Conservation (phyloP, 2,797 vertebrate species). For the Enteromius fasciolatus region DNA sequence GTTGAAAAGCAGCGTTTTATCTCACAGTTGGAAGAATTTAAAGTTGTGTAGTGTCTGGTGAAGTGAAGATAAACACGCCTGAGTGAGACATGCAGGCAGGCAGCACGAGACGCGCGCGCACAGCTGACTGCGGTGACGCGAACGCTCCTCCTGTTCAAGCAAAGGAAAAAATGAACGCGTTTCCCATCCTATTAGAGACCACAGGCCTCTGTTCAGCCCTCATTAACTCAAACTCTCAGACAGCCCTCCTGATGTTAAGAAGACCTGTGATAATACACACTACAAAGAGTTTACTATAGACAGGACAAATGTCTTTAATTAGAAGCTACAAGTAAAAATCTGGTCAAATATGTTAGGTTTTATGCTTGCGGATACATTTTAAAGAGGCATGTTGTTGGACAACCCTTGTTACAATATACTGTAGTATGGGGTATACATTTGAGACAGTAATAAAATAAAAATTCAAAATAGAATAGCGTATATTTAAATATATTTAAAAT, state of each 20-base stretch:
- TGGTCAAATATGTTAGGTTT: not conserved
- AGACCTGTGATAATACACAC: not conserved
- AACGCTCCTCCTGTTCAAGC: constrained; percentile 3
- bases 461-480: not conserved
- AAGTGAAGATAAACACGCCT: constrained; percentile 9
- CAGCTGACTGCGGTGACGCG: constrained; percentile 53
- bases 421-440: not conserved
- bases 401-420: not conserved
- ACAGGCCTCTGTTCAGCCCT: not conserved
- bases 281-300: not conserved
- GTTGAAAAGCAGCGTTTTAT: not conserved
- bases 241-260: not conserved
- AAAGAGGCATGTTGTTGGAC: not conserved
- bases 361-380: not conserved
- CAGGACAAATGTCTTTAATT: not conserved
- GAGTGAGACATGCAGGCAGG: not conserved
- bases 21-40: too few species aligned
- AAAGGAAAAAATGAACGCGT: not conserved
- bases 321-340: not conserved
- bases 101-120: constrained; percentile 26
- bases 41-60: not conserved
- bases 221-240: not conserved
- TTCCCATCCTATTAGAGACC: not conserved
- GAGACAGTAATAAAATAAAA: not conserved
- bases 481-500: too few species aligned